A percentile compares a stretch with the other conserved stretches of the same genome.
Conservation (phyloP, 1,140 invertebrate genomes). For the Coptotermes formosanus region DNA sequence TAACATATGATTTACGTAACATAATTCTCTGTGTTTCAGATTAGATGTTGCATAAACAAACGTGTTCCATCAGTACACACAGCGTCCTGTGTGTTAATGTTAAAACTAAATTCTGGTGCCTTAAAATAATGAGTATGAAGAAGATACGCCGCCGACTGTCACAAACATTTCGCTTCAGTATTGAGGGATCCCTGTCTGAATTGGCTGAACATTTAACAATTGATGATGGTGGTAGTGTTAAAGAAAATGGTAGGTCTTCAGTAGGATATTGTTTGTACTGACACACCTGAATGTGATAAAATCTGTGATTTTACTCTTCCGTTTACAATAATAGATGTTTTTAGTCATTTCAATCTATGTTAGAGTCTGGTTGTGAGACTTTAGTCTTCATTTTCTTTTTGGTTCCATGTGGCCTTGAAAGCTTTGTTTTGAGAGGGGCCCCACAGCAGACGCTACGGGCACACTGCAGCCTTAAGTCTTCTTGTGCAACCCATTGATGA, state of each 20-base stretch:
- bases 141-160: slow-evolving; percentile 53
- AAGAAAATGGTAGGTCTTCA: slow-evolving; percentile 46
- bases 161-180: slow-evolving; percentile 48
- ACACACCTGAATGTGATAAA: too few species aligned
- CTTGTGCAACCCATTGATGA: too few species aligned
- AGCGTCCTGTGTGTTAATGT: not conserved
- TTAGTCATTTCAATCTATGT: too few species aligned
- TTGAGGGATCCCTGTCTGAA: slow-evolving; percentile 52
- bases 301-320: too few species aligned
- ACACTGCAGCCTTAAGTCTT: too few species aligned
- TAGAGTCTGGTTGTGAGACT: too few species aligned
- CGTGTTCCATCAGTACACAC: not conserved
- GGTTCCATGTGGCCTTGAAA: too few species aligned
- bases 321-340: too few species aligned
- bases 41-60: not conserved
- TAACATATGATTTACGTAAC: not conserved
- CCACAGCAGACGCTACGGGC: too few species aligned
- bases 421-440: too few species aligned
- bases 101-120: slow-evolving; percentile 28
- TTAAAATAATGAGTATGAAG: slow-evolving; percentile 46
- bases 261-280: too few species aligned
- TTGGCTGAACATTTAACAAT: slow-evolving; percentile 52
- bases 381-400: too few species aligned
- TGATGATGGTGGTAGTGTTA: slow-evolving; percentile 47
- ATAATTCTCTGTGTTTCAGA: not conserved